Evolutionary conservation across 2,888 invertebrate genomes (phyloP).

Genomic region (Clunio marinus): DNA sequence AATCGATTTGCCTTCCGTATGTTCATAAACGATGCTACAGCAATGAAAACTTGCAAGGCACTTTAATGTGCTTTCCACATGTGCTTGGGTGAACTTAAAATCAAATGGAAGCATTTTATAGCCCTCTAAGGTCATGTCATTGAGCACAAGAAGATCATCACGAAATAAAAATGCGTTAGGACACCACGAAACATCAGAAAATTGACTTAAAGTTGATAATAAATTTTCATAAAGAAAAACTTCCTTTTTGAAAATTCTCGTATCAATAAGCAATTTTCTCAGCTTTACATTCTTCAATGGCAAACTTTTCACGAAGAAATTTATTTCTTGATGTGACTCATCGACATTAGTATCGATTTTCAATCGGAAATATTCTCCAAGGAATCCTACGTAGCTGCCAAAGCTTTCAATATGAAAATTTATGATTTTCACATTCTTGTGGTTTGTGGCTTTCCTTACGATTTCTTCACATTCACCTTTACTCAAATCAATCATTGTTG

Average conservation of each 20-base stretch:
- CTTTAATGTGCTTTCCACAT: conserved; percentile 15
- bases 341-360: background rate
- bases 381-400: conserved; percentile 21
- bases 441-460: background rate
- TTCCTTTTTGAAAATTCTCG: conserved; percentile 33
- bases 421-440: background rate
- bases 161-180: conserved; percentile 16
- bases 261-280: conserved; percentile 23
- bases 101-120: background rate
- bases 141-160: conserved; percentile 16
- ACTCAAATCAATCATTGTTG: conserved; percentile 10
- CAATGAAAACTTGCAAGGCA: conserved; percentile 24
- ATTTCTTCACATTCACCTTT: conserved; percentile 18
- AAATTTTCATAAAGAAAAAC: conserved; percentile 12
- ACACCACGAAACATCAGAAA: background rate
- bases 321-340: background rate
- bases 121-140: conserved; percentile 2
- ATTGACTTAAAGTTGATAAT: background rate
- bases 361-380: conserved; percentile 34
- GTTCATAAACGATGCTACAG: conserved; percentile 22
- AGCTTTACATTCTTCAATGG: background rate
- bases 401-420: background rate
- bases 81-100: background rate
- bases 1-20: background rate
- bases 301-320: conserved; percentile 30